A percentile compares a stretch with the other conserved stretches of the same genome.
phyloP scores from a whole-genome alignment of 2,113 vertebrate genomes.

The Solenodon paradoxus region DNA sequence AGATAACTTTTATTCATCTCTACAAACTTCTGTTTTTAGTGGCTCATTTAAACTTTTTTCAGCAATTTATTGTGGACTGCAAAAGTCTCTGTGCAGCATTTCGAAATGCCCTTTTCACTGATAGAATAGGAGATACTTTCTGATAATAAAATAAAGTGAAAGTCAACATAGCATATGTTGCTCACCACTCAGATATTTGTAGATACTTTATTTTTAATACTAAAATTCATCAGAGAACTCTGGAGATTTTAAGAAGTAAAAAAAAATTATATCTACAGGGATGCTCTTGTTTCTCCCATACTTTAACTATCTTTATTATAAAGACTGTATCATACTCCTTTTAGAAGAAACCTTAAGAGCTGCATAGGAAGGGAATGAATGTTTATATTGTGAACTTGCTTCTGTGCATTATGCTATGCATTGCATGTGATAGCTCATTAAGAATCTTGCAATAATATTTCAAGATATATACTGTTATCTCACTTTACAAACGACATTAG shows the following conservation, averaged over 20 bases:
- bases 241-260: constrained; percentile 59
- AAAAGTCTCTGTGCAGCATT: constrained; percentile 38
- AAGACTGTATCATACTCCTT: neutral
- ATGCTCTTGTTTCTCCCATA: neutral
- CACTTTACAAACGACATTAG: neutral
- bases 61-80: constrained; percentile 45
- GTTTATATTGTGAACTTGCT: neutral
- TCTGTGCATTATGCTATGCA: neutral
- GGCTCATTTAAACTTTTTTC: constrained; percentile 45
- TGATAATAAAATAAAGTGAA: constrained; percentile 65
- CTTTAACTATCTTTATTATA: constrained; percentile 47
- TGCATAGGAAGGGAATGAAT: neutral
- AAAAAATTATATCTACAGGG: constrained; percentile 10
- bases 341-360: neutral
- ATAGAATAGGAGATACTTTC: constrained; percentile 53
- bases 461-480: neutral
- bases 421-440: neutral
- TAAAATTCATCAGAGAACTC: constrained; percentile 39
- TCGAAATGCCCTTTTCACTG: constrained; percentile 60
- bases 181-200: constrained; percentile 34
- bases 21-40: constrained; percentile 55
- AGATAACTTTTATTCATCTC: constrained; percentile 56
- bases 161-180: constrained; percentile 44
- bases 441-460: neutral
- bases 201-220: neutral